Base-by-base conservation (phyloP, 2,888 invertebrate species). In the Lepidocyrtinus sp. region DNA sequence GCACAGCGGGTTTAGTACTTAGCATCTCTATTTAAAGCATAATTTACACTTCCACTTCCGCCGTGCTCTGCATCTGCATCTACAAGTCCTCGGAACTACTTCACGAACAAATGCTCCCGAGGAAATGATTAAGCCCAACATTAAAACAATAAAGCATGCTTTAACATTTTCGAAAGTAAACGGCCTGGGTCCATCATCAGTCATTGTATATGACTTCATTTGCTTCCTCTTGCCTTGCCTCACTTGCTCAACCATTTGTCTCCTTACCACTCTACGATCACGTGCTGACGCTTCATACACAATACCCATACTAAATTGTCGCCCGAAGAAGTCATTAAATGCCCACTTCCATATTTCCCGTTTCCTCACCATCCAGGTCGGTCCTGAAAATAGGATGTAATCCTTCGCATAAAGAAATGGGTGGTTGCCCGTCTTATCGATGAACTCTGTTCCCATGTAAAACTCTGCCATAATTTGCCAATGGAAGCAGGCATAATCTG, bases 91-190 rank as follows among this genome's bases (percentile, higher is more conserved):
- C 12, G 36, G 36, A 7, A 36, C 5, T 36, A 36, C 36, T 36
- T 36, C 36, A 7, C 12, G 36, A 7, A 12, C 5, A 36, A 36
- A 36, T 12, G 36, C 5, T 36, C 36, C 36, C 36, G 36, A 5
- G 36, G 36, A 36, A 12, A 36, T 36, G 36, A 59, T 27, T 36
- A 74, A 12, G 0, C 75, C 75, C 15, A 70, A 9, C 22, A 19
- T 21, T 22, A 69, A 55, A 5, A 76, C n/a, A 26, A 76, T 64
- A 50, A 76, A 76, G 19, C 69, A 62, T 15, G 75, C 75, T 21
- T 70, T 46, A 0, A 76, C 75, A 55, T 76, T 76, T n/a, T 69
- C 75, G 46, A 76, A 69, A 9, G 69, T 63, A 17, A 63, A 76
- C 2, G 75, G 75, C 62, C 27, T 69, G 1, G 75, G 75, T n/a